phyloP scores from a whole-genome alignment of 2,113 vertebrate species.

The Enhydra lutris region DNA sequence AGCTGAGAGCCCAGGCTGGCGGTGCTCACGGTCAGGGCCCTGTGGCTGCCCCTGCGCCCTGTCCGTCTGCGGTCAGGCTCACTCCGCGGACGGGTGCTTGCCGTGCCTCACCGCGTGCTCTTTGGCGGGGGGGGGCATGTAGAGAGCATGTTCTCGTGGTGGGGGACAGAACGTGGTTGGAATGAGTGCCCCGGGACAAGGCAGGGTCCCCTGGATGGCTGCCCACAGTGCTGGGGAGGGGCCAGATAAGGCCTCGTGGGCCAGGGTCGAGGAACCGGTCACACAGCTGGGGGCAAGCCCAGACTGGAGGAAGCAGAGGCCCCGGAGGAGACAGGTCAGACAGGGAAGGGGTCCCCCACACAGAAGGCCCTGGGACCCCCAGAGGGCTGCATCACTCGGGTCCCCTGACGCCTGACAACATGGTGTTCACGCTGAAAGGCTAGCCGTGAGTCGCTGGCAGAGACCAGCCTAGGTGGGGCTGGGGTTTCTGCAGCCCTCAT shows the following conservation, averaged over 20 bases:
- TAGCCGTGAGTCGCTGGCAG: rapidly evolving
- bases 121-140: rapidly evolving
- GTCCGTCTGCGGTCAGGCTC: rapidly evolving
- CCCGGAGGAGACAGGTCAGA: rapidly evolving
- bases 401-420: neutral
- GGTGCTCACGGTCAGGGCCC: neutral
- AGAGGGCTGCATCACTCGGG: neutral
- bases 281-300: neutral
- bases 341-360: too few species aligned
- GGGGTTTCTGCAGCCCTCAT: neutral
- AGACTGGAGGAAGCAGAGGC: neutral
- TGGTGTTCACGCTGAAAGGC: rapidly evolving
- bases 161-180: neutral
- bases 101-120: neutral
- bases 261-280: neutral
- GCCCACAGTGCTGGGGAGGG: rapidly evolving
- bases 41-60: neutral
- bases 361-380: neutral
- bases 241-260: neutral
- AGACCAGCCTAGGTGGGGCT: rapidly evolving
- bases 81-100: neutral
- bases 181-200: neutral
- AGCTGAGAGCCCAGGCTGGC: neutral
- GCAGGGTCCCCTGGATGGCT: neutral
- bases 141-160: too few species aligned